phyloP scores from a whole-genome alignment of 2,797 vertebrate genomes.

The Phalloptychus januarius region DNA sequence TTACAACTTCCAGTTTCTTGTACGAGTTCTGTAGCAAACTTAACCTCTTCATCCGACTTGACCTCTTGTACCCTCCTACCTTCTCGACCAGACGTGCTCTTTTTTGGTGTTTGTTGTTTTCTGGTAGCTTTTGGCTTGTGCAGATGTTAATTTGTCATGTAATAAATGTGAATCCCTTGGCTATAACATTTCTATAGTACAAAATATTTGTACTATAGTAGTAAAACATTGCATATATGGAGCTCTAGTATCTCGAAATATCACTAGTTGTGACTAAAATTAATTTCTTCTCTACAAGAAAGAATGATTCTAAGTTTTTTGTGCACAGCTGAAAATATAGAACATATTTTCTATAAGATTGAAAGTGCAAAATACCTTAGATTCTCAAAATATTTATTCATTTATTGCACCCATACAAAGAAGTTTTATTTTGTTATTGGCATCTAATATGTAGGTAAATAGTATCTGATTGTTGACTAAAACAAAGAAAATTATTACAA shows the following conservation, averaged over 20 bases:
- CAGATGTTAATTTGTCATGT: background rate
- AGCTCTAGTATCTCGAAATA: background rate
- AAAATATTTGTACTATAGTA: background rate
- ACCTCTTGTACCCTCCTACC: background rate
- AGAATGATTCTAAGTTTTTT: background rate
- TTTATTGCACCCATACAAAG: too few relatives aligned
- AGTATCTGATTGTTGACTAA: background rate
- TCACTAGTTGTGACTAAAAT: background rate
- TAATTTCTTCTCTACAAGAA: background rate
- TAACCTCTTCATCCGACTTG: slow-evolving; percentile 15
- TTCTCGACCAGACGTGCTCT: slow-evolving; percentile 14
- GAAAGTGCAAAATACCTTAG: too few relatives aligned
- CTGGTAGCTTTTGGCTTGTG: background rate
- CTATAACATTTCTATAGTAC: background rate
- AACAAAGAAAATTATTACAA: background rate
- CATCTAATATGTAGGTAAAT: background rate
- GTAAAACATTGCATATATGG: background rate
- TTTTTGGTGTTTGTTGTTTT: slow-evolving; percentile 18
- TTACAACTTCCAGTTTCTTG: slow-evolving; percentile 25
- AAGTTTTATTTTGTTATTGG: too few relatives aligned
- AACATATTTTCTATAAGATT: background rate
- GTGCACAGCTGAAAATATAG: background rate
- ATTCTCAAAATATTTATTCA: too few relatives aligned
- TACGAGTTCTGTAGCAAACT: background rate
- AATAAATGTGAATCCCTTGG: background rate